Base-by-base conservation (phyloP, 1,140 invertebrate species). In the Wiebesia pumilae region DNA sequence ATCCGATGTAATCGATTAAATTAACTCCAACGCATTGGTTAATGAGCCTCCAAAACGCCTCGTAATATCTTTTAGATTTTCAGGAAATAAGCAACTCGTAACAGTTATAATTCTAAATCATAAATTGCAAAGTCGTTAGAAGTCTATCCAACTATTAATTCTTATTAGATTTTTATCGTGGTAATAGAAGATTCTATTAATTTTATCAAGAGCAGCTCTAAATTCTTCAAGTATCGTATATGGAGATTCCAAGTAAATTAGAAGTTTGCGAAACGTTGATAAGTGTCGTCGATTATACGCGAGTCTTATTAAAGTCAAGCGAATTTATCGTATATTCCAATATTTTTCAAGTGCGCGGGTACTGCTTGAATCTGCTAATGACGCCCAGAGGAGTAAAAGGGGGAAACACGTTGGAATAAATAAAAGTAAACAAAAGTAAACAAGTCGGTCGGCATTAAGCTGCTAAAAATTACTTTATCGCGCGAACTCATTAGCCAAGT, bases 401-500 rank as follows among this genome's bases (percentile, higher is more conserved):
- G 1, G 35, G 33, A 6, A 19, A 78, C 30, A 75, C 12, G 3
- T 0, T 38, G 24, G 14, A 7, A 75, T 3, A 43, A 75, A 75
- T 75, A 51, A 78, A 54, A 27, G 47, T 47, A 24, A n/a, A 78
- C 43, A 78, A 78, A 24, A n/a, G 54, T n/a, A 78, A 78, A 14
- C 14, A 47, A 47, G 12, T 54, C 19, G 24, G 7, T 69, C 69
- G 47, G 24, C 65, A 83, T 83, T 73, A 65, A 62, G 14, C 54
- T 19, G 35, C 24, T 30, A 65, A 84, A n/a, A 79, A 40, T 67
- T 10, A 38, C 30, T 79, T 69, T 71, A 71, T 71, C 75, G 30
- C 62, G 14, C n/a, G 40, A 54, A 78, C 83, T 84, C 83, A 73
- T 83, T 83, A 83, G 69, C 69, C n/a, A 38, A 54, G 38, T 65